Percentiles rank a stretch among this genome's conserved stretches.
Evolutionary conservation across 2,113 vertebrate genomes (phyloP).

Genomic region (Axis porcinus): DNA sequence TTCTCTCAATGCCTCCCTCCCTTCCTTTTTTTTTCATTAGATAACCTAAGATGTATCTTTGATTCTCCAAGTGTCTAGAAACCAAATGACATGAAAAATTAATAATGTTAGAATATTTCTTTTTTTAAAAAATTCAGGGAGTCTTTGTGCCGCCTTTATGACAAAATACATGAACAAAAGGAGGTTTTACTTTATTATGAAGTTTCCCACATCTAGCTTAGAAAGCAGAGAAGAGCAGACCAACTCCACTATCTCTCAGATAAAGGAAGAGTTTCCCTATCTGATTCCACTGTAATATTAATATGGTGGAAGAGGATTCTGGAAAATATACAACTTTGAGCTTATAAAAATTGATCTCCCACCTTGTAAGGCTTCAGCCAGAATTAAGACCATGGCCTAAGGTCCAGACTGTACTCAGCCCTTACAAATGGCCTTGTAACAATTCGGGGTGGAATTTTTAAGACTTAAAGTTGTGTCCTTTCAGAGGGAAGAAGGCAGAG

Average conservation of each 20-base stretch:
- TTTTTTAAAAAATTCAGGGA: neutral
- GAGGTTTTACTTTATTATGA: neutral
- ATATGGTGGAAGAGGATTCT: neutral
- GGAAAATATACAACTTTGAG: neutral
- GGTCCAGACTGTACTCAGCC: neutral
- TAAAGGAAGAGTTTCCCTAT: constrained; percentile 12
- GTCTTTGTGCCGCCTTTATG: neutral
- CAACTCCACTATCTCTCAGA: neutral
- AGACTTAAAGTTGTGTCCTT: constrained; percentile 44
- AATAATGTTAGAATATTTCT: neutral
- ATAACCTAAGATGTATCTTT: neutral
- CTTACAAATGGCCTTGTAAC: constrained; percentile 27
- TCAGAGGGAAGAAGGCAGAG: neutral
- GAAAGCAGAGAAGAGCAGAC: neutral
- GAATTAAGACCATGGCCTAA: constrained; percentile 17
- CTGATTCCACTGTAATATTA: neutral
- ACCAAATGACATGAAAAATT: neutral
- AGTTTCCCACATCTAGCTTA: neutral
- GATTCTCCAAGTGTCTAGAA: neutral
- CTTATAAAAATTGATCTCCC: constrained; percentile 1
- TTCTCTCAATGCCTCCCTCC: neutral
- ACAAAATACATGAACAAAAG: neutral
- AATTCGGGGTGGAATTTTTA: constrained; percentile 53
- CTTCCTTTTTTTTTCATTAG: neutral
- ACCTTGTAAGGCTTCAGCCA: neutral